phyloP scores from a whole-genome alignment of 2,113 vertebrate genomes.

The Ivindomyrus marchei region DNA sequence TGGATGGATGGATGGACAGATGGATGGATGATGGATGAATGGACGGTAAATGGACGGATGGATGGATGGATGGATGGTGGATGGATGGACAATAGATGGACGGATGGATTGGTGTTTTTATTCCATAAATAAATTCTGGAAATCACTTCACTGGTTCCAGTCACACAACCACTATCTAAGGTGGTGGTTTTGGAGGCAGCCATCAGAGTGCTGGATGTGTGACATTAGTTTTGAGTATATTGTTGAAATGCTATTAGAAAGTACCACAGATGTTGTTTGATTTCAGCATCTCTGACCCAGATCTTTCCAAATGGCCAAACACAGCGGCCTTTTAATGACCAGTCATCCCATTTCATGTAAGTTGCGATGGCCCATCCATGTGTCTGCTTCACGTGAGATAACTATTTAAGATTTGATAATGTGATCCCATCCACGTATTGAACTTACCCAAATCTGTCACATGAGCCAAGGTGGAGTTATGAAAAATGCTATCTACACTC shows the following conservation, averaged over 20 bases:
- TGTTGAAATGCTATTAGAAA: neutral
- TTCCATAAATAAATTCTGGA: neutral
- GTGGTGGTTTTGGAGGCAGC: neutral
- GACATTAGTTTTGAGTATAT: neutral
- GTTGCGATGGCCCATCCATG: neutral
- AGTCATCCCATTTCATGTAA: neutral
- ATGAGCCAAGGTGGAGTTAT: neutral
- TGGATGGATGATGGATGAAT: neutral
- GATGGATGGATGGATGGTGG: neutral
- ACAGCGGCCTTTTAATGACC: neutral
- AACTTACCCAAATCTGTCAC: neutral
- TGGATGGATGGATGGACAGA: neutral
- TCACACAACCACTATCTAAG: neutral
- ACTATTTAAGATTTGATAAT: neutral
- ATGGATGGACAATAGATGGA: neutral
- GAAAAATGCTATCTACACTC: conserved; percentile 8
- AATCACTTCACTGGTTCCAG: neutral
- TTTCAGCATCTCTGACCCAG: neutral
- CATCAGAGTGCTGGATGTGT: neutral
- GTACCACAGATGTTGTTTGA: no score
- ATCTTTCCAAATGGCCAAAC: neutral
- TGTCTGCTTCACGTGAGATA: neutral
- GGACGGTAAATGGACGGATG: neutral
- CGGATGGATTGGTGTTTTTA: neutral
- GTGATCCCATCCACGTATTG: neutral